Conservation (phyloP, 1,140 invertebrate genomes). For the Cydia splendana region DNA sequence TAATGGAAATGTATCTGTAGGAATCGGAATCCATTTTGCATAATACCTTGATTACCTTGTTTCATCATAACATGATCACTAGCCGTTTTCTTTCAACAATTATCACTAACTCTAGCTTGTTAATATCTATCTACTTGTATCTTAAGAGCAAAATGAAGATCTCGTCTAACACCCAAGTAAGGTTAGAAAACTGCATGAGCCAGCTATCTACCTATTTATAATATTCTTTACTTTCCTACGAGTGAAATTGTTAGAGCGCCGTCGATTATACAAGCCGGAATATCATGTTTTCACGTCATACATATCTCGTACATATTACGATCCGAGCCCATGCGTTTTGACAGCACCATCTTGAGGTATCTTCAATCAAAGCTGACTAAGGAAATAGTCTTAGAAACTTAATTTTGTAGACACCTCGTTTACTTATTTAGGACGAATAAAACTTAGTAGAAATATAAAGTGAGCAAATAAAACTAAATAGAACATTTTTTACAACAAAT, state of each 20-base stretch:
- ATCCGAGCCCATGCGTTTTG: neutral
- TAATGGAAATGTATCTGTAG: no score
- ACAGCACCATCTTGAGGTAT: neutral
- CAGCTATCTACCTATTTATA: slow-evolving; percentile 30
- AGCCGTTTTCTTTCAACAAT: no score
- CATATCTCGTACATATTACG: neutral
- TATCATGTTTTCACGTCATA: slow-evolving; percentile 47
- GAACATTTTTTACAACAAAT: slow-evolving; percentile 43
- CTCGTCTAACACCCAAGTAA: slow-evolving; percentile 3
- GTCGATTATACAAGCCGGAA: slow-evolving; percentile 50
- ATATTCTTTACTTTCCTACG: slow-evolving; percentile 62
- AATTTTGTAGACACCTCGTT: no score
- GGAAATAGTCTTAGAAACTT: neutral
- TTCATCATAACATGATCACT: no score
- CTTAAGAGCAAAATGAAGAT: neutral
- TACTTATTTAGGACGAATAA: neutral
- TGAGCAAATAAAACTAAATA: slow-evolving; percentile 31
- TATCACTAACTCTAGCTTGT: neutral
- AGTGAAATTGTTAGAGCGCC: slow-evolving; percentile 61
- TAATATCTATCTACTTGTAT: neutral
- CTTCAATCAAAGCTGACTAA: neutral
- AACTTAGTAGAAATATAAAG: neutral
- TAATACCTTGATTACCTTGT: no score
- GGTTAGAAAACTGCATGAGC: slow-evolving; percentile 18
- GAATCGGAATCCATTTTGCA: no score